Evolutionary conservation across 2,113 vertebrate species (phyloP).

Genomic region (Stercorarius parasiticus): DNA sequence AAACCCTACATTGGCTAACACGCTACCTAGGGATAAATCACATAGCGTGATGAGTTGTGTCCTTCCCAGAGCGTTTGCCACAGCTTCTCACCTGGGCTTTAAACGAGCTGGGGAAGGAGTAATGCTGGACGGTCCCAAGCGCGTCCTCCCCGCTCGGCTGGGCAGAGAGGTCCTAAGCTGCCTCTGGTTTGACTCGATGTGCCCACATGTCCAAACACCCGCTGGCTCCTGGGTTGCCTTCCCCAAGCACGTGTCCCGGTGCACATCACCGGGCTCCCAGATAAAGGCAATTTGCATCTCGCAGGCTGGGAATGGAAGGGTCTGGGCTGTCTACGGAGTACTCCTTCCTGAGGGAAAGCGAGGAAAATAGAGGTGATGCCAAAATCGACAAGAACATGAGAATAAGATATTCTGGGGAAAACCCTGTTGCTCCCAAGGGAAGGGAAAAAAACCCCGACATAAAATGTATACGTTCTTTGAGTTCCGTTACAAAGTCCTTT

Average conservation of each 20-base stretch:
- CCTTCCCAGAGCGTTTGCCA: neutral
- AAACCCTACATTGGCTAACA: rapidly evolving
- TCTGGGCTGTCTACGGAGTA: rapidly evolving
- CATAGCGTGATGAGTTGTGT: rapidly evolving
- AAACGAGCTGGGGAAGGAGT: neutral
- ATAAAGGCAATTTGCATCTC: neutral
- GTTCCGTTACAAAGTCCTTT: neutral
- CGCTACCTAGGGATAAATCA: neutral
- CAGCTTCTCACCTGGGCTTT: constrained; percentile 14
- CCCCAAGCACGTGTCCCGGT: rapidly evolving
- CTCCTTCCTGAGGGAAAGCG: neutral
- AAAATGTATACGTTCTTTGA: neutral
- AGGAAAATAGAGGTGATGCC: neutral
- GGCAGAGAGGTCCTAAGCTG: neutral
- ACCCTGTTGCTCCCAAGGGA: neutral
- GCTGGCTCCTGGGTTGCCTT: neutral
- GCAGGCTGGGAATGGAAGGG: neutral
- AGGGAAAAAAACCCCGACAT: neutral
- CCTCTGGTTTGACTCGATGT: rapidly evolving
- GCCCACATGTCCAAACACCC: neutral
- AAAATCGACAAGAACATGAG: neutral
- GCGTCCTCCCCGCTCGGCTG: neutral
- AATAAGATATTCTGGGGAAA: neutral
- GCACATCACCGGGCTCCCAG: rapidly evolving
- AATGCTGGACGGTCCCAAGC: rapidly evolving